A percentile compares a stretch with the other conserved stretches of the same genome.
These are phyloP conservation scores for Cyanoderma ruficeps DNA, from an alignment of 2,113 vertebrate genomes.

Conservation along the genomic window DNA sequence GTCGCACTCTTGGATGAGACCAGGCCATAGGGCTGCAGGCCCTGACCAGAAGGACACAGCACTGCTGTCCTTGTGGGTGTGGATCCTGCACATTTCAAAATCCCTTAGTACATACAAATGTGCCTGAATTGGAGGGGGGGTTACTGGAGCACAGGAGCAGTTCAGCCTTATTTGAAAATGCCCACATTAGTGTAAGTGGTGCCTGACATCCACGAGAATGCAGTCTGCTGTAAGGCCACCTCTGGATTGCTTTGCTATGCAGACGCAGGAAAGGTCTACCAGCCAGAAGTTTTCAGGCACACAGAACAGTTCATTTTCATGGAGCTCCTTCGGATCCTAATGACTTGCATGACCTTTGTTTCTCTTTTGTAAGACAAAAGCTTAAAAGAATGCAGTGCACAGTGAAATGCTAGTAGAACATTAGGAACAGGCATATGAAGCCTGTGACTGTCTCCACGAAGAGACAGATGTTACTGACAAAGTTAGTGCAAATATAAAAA, in stretches of 20 bases:
- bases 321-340: background rate
- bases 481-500: background rate
- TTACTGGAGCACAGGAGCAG: background rate
- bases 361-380: background rate
- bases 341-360: background rate
- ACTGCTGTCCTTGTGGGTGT: background rate
- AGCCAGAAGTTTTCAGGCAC: background rate
- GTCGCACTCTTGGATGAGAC: background rate
- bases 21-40: background rate
- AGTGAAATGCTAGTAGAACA: background rate
- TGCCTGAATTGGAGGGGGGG: background rate
- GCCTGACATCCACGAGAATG: background rate
- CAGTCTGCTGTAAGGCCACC: background rate
- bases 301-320: background rate
- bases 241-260: background rate
- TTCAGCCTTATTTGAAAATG: background rate
- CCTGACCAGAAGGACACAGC: background rate
- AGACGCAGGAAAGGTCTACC: background rate
- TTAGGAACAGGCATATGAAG: background rate
- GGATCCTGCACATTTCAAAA: background rate
- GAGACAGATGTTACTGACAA: background rate
- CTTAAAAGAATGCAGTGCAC: background rate
- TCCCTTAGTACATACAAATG: background rate
- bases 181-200: background rate
- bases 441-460: background rate